A percentile compares a stretch with the other conserved stretches of the same genome.
Conservation (phyloP, 2,113 vertebrate genomes). For the Rhinopithecus roxellana region DNA sequence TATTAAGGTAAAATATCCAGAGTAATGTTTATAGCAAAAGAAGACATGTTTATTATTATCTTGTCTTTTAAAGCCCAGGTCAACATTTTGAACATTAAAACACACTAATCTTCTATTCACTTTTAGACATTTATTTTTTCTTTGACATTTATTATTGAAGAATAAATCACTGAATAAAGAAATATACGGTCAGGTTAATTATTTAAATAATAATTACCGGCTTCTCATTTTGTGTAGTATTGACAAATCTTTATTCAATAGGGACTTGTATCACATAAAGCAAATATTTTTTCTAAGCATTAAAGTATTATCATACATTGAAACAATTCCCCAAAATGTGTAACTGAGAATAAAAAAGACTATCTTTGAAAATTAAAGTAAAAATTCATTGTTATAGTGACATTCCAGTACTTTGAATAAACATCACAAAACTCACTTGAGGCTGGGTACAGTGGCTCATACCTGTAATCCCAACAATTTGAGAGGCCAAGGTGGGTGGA, state of each 20-base stretch:
- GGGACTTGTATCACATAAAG: background rate
- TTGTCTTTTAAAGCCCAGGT: background rate
- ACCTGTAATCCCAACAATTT: no score
- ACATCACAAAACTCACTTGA: background rate
- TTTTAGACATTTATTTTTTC: slow-evolving; percentile 6
- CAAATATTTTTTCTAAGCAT: slow-evolving; percentile 19
- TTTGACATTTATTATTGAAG: background rate
- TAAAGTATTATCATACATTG: background rate
- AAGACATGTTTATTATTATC: background rate
- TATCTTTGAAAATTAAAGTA: background rate
- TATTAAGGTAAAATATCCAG: background rate
- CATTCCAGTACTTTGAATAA: background rate
- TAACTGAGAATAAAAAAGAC: slow-evolving; percentile 16
- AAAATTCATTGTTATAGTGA: background rate
- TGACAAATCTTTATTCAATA: background rate
- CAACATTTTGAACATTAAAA: background rate
- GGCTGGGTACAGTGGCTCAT: no score
- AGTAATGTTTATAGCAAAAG: background rate
- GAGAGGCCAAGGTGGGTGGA: no score
- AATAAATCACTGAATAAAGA: slow-evolving; percentile 16
- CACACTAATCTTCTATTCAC: background rate
- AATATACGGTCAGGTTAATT: background rate
- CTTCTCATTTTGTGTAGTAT: background rate
- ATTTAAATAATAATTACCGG: background rate
- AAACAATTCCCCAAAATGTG: slow-evolving; percentile 6